These are phyloP conservation scores for Lepetodrilus schrolli DNA, from an alignment of 2,888 invertebrate species.

Conservation along the genomic window DNA sequence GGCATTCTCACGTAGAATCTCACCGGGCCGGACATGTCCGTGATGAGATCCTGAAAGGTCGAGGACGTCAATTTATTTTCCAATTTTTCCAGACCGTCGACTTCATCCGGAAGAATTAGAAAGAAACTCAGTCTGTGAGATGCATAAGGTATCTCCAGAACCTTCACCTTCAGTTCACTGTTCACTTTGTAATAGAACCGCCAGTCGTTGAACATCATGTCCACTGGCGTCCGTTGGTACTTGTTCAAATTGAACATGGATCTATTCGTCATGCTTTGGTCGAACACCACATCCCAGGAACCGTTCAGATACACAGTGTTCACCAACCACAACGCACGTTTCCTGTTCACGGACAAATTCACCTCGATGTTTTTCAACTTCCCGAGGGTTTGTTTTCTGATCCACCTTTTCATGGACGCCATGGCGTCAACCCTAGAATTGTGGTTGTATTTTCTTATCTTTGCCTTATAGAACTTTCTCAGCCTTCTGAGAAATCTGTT, in stretches of 20 bases:
- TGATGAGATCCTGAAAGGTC: slow-evolving; percentile 10
- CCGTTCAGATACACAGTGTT: slow-evolving; percentile 30
- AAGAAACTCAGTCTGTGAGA: slow-evolving; percentile 22
- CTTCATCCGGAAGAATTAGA: slow-evolving; percentile 17
- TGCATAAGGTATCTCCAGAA: slow-evolving; percentile 19
- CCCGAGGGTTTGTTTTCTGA: neutral
- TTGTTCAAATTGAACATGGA: neutral
- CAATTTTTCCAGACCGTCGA: neutral
- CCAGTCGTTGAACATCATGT: slow-evolving; percentile 17
- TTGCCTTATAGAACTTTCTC: slow-evolving; percentile 15
- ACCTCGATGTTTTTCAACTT: slow-evolving; percentile 10
- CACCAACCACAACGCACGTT: slow-evolving; percentile 8
- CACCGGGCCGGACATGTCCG: slow-evolving; percentile 1
- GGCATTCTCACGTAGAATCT: slow-evolving; percentile 20
- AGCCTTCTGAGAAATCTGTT: slow-evolving; percentile 13
- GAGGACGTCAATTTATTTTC: slow-evolving; percentile 14
- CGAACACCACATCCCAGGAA: slow-evolving; percentile 15
- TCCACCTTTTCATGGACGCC: slow-evolving; percentile 1
- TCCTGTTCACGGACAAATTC: neutral
- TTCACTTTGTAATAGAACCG: neutral
- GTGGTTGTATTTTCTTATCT: neutral
- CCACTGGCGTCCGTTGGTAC: neutral
- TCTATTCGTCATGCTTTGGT: neutral
- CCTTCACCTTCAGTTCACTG: neutral
- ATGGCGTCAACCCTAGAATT: neutral